Base-by-base conservation (phyloP, 2,888 invertebrate species). In the Lithophane socia region DNA sequence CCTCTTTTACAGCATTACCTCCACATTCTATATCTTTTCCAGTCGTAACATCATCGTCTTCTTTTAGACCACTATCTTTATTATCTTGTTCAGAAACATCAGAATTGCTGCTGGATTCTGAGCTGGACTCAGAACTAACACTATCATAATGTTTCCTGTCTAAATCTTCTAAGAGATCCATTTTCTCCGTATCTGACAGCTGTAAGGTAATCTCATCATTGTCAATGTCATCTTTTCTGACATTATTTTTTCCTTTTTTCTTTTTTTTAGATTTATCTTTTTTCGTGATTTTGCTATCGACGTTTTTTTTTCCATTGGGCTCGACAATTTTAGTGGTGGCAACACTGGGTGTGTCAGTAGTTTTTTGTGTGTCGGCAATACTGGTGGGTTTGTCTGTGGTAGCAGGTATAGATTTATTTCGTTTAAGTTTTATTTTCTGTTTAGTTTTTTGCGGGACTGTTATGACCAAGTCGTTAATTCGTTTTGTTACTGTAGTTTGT, bases 121-220 rank as follows among this genome's bases (percentile, higher is more conserved):
- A 86, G 29, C 83, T 90, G 13, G 90, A 88, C 63, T 90, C 91
- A 70, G 92, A 90, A 71, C 91, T 93, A 0, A 92, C 90, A 64
- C 88, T 92, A 12, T 94, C 95, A 72, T 91, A 94, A 60, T 93
- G 91, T 73, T 95, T 95, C 42, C 93, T 90, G 60, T 95, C 95
- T 24, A 96, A 90, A 90, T 95, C 93, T 87, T 97, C 96, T 54
- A 97, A 83, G 12, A 97, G 88, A 91, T 97, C 96, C 95, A 96
- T 95, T 86, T 97, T 96, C 79, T 96, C 96, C 2, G 95, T 91
- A 89, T 97, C 96, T 0, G 97, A 97, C 24, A 96, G 80, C 75
- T 97, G 95, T 0, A 97, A 82, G 3, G 94, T 96, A 54, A 97
- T 96, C 86, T 97, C 97, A 83, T 97, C 96, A 8, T 95, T 94